These are phyloP conservation scores for Willisornis vidua DNA, from an alignment of 2,113 vertebrate species.

Conservation along the genomic window DNA sequence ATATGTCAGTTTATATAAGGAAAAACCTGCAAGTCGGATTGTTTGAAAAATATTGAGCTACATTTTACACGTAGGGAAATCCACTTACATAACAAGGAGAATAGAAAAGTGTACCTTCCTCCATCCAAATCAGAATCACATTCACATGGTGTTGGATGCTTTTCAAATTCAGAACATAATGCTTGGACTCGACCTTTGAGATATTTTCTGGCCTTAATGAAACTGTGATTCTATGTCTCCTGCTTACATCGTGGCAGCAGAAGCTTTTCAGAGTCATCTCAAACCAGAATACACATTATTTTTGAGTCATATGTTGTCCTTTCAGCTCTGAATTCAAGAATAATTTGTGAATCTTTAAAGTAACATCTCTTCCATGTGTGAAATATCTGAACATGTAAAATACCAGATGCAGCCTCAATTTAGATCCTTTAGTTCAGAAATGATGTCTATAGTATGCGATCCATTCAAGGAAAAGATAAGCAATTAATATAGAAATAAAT, in stretches of 20 bases:
- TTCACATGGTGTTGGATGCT: background rate
- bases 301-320: background rate
- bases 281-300: background rate
- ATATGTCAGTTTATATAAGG: background rate
- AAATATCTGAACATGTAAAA: background rate
- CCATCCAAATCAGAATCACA: background rate
- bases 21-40: background rate
- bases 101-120: background rate
- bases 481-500: background rate
- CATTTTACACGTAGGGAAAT: constrained; percentile 3
- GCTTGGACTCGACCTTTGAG: background rate
- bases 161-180: background rate
- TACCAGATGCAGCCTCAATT: background rate
- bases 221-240: background rate
- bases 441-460: background rate
- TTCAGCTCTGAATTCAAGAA: background rate
- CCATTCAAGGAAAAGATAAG: background rate
- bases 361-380: background rate
- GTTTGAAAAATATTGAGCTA: background rate
- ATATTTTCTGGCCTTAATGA: background rate
- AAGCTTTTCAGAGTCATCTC: background rate
- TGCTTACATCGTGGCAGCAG: background rate
- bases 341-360: background rate
- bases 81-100: background rate
- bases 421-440: background rate